Evolutionary conservation across 1,140 invertebrate genomes (phyloP).

Genomic region (Gonatopus flavifemur): DNA sequence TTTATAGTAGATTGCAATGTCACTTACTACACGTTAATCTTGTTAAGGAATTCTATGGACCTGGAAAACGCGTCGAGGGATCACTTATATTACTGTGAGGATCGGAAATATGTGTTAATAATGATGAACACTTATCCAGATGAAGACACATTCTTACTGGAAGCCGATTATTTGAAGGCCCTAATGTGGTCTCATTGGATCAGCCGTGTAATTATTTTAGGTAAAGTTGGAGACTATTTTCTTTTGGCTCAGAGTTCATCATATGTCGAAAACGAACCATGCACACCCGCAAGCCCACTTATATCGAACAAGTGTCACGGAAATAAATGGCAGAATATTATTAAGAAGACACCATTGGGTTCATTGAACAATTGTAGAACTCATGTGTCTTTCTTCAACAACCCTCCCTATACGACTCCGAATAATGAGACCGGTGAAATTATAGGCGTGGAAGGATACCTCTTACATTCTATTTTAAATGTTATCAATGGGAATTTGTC

Average conservation of each 20-base stretch:
- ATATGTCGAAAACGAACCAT: conserved; percentile 15
- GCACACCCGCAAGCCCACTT: conserved; percentile 17
- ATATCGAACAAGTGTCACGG: conserved; percentile 28
- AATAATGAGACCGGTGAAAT: neutral
- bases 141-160: conserved; percentile 26
- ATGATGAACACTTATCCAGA: conserved; percentile 17
- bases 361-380: conserved; percentile 23
- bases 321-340: conserved; percentile 6
- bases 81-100: conserved; percentile 29
- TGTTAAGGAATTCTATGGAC: conserved; percentile 19
- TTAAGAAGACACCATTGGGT: neutral
- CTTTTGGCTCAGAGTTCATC: conserved; percentile 29
- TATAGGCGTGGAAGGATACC: conserved; percentile 25
- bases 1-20: neutral
- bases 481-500: conserved; percentile 22
- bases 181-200: conserved; percentile 30
- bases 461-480: conserved; percentile 25
- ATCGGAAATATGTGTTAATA: conserved; percentile 30
- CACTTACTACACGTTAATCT: conserved; percentile 23
- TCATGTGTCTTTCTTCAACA: conserved; percentile 28
- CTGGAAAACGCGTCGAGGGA: conserved; percentile 10
- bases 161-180: conserved; percentile 11
- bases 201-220: conserved; percentile 29
- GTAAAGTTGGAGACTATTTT: conserved; percentile 15
- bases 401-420: conserved; percentile 30